Evolutionary conservation across 2,888 invertebrate genomes (phyloP), one percentile per base, ranked within the genome.

Genomic region (Ophraella communa): DNA sequence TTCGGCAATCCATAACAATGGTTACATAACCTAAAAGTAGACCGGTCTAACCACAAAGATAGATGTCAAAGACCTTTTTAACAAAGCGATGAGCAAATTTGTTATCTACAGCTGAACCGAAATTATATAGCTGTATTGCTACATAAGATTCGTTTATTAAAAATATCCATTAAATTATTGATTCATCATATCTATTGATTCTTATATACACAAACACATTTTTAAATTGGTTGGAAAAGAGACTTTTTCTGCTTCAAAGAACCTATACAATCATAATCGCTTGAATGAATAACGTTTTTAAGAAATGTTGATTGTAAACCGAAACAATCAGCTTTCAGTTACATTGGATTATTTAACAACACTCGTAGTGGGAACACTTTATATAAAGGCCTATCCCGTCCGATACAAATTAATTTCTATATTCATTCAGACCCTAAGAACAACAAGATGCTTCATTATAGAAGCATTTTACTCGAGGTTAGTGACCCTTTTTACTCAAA

Each of bases 291-390:
- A 69, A 66, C 71, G 75, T 76, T 78, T 76, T 76, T 77, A 75
- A 78, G 78, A 78, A 79, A 77, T 76, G 76, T 69, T 69, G 70
- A 73, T 72, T 72, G 73, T 74, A 71, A 76, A 73, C 72, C 76
- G 77, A 74, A 73, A 75, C 76, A 77, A 75, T 74, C 74, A 75
- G 78, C 79, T 79, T 80, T 80, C 78, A 72, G 73, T 73, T 71
- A 72, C 70, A 71, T 72, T 44, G 62, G 64, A 64, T 68, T 64
- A 63, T 63, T 70, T 67, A 67, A 65, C 67, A 65, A 64, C 59
- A n/a, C n/a, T n/a, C 62, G 74, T 76, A 77, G 80, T 78, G 80
- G 79, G 79, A 77, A 73, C 69, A 61, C 69, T 68, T 69, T 78
- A 79, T 81, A 80, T 80, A 80, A 77, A 78, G 74, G 72, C 72